phyloP scores from a whole-genome alignment of 2,113 vertebrate species.

The Calonectris borealis region DNA sequence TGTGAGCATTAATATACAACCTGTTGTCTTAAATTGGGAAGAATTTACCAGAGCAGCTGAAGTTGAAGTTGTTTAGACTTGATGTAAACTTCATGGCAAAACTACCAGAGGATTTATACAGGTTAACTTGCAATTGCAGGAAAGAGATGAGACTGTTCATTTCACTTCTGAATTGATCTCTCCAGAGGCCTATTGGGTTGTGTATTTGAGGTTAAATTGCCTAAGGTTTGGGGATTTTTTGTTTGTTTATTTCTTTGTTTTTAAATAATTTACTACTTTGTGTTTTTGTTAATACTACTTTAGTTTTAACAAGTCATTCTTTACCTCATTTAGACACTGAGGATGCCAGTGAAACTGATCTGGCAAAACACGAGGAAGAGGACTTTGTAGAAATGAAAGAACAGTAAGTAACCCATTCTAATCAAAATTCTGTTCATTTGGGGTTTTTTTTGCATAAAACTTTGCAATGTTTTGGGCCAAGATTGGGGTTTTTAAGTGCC shows the following conservation, averaged over 20 bases:
- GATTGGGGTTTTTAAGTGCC: neutral
- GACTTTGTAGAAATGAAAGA: constrained; percentile 99
- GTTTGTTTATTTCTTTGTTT: neutral
- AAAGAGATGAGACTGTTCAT: neutral
- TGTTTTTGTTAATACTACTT: neutral
- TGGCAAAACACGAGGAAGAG: constrained; percentile 95
- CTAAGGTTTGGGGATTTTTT: neutral
- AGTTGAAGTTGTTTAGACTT: neutral
- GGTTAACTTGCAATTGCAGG: neutral
- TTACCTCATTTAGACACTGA: constrained; percentile 85
- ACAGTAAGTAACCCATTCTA: constrained; percentile 81
- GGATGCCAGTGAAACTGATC: constrained; percentile 97
- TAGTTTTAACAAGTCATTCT: neutral
- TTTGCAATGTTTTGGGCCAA: neutral
- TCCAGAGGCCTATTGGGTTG: neutral
- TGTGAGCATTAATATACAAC: neutral
- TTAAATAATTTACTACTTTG: neutral
- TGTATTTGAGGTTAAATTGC: neutral
- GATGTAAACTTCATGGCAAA: neutral
- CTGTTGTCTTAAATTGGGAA: neutral
- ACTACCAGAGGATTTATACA: neutral
- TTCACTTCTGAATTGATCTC: neutral
- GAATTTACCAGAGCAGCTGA: neutral
- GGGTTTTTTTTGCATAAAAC: neutral
- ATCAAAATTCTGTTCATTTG: neutral